Base-by-base conservation (phyloP, 92 coral and sea anemone species). In the Heteractis magnifica region DNA sequence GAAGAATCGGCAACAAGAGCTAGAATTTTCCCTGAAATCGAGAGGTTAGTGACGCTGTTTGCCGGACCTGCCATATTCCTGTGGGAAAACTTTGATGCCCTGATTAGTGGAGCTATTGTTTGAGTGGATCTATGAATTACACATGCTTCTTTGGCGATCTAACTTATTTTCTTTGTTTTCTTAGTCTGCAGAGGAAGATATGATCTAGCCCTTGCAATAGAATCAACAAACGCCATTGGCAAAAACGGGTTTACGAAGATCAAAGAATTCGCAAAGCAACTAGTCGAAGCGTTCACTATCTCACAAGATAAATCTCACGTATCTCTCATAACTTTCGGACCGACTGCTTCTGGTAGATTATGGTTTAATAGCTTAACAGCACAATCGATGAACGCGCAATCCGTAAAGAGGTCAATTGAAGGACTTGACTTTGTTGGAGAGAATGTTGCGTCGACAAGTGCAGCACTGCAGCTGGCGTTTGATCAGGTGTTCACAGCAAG, bases 271-370 rank as follows among this genome's bases (percentile, higher is more conserved):
- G 89, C 91, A 5, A 88, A 82, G 19, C 88, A 87, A 13, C 88
- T 93, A 9, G 85, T 91, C 50, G 89, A 88, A 58, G 94, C 92
- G 6, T 93, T 93, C 49, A 87, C 93, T 4, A 79, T 93, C 48
- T 51, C 76, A 0, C 81, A 56, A 16, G 50, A 65, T 15, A 80
- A 79, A 10, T 82, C 97, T 9, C 94, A 87, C 11, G 91, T 91
- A 15, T 90, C 94, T 53, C 49, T 93, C 34, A 80, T 93, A 51
- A 83, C 87, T 41, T 91, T 80, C 62, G 91, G 92, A n/a, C 68
- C 80, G 18, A 51, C 79, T 8, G 82, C 97, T 14, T 4, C 72
- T 52, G 89, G 84, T 5, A 79, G 88, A 48, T 71, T 78, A 62
- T 86, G 91, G 23, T 81, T 93, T 15, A 81, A 93, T 71, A 86